Base-by-base conservation (phyloP, 2,113 vertebrate genomes). In the Sporophila hypoxantha region DNA sequence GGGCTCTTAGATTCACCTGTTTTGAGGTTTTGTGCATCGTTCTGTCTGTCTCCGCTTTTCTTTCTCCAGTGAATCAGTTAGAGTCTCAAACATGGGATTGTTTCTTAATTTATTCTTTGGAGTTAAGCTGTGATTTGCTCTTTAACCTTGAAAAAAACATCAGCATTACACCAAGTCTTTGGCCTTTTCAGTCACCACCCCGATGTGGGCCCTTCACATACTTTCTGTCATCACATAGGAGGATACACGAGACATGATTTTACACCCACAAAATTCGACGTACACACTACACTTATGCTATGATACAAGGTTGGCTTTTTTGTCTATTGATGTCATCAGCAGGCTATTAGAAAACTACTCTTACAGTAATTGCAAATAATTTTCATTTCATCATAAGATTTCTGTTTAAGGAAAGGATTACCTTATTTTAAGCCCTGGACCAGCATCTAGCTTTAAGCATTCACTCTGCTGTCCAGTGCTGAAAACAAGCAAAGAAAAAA, bases 401-500 rank as follows among this genome's bases (percentile, higher is more conserved):
- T 74, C 36, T 92, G 21, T 55, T 88, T 55, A 76, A 93, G 32
- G 53, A 65, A 52, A 87, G 8, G 10, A 55, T 86, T 86, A 37
- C 6, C 19, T 36, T 61, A 12, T 69, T 82, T 73, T 65, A 80
- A 75, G 52, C 5, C 6, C 18, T 21, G 37, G 21, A 52, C 5
- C 3, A 39, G 14, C 34, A 68, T 41, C 1, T 13, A 44, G 14
- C 42, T 85, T 80, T 44, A 67, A 69, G 39, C 32, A 74, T 59
- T 91, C 61, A 53, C 27, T 88, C 56, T 94, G 78, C 82, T 94
- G 76, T 94, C 67, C 71, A 75, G 76, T 93, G 82, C 90, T 95
- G 87, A 95, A 95, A 92, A 85, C 4, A 30, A 69, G 65, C 22
- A 34, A 85, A 50, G 17, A 30, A 56, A 62, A 57, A 82, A 34